phyloP scores from a whole-genome alignment of 2,888 invertebrate species.

The Drosophila mulleri region DNA sequence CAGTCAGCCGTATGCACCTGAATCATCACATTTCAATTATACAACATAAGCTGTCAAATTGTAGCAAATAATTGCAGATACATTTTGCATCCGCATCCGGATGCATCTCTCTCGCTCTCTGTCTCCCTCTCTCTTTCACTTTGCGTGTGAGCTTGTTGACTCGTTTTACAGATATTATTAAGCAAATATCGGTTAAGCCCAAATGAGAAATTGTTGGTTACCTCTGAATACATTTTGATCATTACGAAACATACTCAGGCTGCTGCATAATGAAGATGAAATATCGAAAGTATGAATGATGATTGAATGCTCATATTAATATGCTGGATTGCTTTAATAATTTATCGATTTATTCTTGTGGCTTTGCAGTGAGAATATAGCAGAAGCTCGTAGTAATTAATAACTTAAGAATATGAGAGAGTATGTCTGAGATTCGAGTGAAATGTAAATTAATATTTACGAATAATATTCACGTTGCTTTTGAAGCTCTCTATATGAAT shows the following conservation, averaged over 20 bases:
- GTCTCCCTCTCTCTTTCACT: background rate
- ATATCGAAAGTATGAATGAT: background rate
- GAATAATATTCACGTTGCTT: background rate
- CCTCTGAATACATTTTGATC: constrained; percentile 6
- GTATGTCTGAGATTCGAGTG: background rate
- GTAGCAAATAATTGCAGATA: constrained; percentile 55
- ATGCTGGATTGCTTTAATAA: background rate
- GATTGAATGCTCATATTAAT: background rate
- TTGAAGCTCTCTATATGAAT: background rate
- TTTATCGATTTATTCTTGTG: background rate
- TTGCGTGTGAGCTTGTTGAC: constrained; percentile 6
- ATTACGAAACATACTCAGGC: background rate
- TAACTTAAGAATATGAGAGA: background rate
- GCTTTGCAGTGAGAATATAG: background rate
- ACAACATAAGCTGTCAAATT: constrained; percentile 59
- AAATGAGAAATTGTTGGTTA: constrained; percentile 11
- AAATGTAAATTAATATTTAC: background rate
- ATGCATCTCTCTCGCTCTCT: background rate
- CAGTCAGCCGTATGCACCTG: constrained; percentile 55
- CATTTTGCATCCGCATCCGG: constrained; percentile 17
- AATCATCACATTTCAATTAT: constrained; percentile 75
- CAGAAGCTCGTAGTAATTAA: background rate
- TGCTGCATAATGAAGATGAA: background rate
- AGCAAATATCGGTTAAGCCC: constrained; percentile 27
- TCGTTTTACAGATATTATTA: constrained; percentile 18